Base-by-base conservation (phyloP, 2,113 vertebrate genomes). In the Cryptomyrus ogoouensis region DNA sequence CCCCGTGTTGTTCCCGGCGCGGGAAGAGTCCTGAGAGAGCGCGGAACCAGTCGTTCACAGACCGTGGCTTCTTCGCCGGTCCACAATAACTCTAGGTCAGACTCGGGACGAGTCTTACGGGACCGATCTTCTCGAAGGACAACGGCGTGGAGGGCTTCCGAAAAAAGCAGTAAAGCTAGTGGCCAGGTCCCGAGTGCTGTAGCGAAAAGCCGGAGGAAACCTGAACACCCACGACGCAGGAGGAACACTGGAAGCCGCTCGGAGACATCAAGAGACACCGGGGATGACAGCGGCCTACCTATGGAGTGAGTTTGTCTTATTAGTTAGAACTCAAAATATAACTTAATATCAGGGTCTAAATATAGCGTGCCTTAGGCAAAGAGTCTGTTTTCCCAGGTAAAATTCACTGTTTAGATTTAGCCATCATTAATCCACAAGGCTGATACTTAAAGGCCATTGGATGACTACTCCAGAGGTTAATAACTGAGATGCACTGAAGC, bases 91-190 rank as follows among this genome's bases (percentile, higher is more conserved):
- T 90, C 91, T 0, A 70, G n/a, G 62, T 91, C 92, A 89, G 93
- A 92, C 89, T 95, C 95, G 0, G 95, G 96, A 7, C 92, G 96
- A 83, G 96, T 96, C 31, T 86, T 96, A 21, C 93, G 96, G 31
- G 95, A 96, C 92, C 92, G 96, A 56, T 95, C 96, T 0, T 95
- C 93, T 1, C 91, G 96, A n/a, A 44, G 74, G 89, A 90, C 95
- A 3, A 93, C 94, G 17, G 95, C 95, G 15, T 95, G 94, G n/a
- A 96, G 95, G 95, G 91, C 95, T 85, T 95, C 95, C 90, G 95
- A 94, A n/a, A 80, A 93, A 88, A 94, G 93, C 52, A 94, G 94
- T 17, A 94, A 94, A 6, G 93, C 91, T 2, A 91, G 74, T 19
- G 74, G 74, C 35, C 74, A 39, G 35, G 74, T 80, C 15, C 31